A percentile compares a stretch with the other conserved stretches of the same genome.
phyloP scores from a whole-genome alignment of 2,797 vertebrate species.

The Kryptolebias ocellatus region DNA sequence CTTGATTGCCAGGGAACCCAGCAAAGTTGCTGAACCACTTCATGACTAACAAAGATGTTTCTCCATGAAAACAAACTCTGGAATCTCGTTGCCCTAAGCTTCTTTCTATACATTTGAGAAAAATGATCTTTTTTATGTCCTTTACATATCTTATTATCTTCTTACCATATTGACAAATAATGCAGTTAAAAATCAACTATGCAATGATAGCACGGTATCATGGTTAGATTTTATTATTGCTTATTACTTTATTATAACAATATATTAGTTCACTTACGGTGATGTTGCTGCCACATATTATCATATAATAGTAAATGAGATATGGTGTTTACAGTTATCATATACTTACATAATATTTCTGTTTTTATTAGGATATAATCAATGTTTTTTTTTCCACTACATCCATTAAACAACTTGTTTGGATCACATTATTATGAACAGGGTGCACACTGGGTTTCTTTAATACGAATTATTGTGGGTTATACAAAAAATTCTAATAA shows the following conservation, averaged over 20 bases:
- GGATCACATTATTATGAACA: neutral
- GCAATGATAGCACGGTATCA: too few species aligned
- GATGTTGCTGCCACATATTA: too few species aligned
- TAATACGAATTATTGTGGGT: conserved; percentile 1
- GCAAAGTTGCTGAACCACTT: conserved; percentile 50
- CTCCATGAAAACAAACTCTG: conserved; percentile 62
- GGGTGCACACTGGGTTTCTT: conserved; percentile 5
- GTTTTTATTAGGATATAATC: neutral
- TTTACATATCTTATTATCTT: neutral
- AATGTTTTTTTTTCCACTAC: neutral
- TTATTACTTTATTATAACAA: too few species aligned
- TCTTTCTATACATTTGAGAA: conserved; percentile 25
- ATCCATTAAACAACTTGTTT: neutral
- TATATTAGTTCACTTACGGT: too few species aligned
- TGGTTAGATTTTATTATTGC: too few species aligned
- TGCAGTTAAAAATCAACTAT: too few species aligned
- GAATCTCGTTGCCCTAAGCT: conserved; percentile 37
- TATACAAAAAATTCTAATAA: conserved; percentile 10
- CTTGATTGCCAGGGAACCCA: conserved; percentile 10
- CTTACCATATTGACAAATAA: neutral
- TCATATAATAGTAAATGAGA: too few species aligned
- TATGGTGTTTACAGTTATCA: too few species aligned
- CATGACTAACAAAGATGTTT: conserved; percentile 57
- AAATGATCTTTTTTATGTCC: neutral
- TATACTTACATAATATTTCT: too few species aligned